These are phyloP conservation scores for Limnephilus marmoratus DNA, from an alignment of 2,888 invertebrate genomes.

Conservation along the genomic window DNA sequence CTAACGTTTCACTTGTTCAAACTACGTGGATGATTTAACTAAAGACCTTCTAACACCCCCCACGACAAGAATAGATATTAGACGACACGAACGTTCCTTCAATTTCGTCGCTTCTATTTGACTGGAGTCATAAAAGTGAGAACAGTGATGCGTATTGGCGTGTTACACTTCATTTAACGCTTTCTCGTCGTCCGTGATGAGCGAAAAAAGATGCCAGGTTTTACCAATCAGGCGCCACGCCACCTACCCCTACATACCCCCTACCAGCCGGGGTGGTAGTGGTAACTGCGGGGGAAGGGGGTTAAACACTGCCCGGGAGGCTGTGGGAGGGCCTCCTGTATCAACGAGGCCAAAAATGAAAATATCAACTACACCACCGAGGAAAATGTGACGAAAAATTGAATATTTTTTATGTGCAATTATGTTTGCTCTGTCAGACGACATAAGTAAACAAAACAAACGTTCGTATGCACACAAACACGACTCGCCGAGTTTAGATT, in stretches of 20 bases:
- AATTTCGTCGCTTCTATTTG: slow-evolving; percentile 35
- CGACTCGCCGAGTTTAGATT: background rate
- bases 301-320: background rate
- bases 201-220: slow-evolving; percentile 40
- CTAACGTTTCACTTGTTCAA: background rate
- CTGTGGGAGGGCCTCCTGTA: background rate
- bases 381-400: slow-evolving; percentile 39
- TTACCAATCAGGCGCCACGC: background rate
- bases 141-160: slow-evolving; percentile 33
- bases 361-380: slow-evolving; percentile 27
- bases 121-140: slow-evolving; percentile 39
- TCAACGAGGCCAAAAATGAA: slow-evolving; percentile 28
- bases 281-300: background rate
- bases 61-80: background rate
- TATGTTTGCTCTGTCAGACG: slow-evolving; percentile 26
- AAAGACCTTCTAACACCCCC: background rate
- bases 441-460: slow-evolving; percentile 24
- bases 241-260: background rate
- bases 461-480: background rate
- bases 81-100: slow-evolving; percentile 14
- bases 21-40: background rate
- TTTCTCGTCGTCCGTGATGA: slow-evolving; percentile 39
- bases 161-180: slow-evolving; percentile 56
- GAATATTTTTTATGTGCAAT: slow-evolving; percentile 37
- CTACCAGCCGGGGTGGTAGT: background rate